Evolutionary conservation across 2,888 invertebrate genomes (phyloP).

Genomic region (Empis livida): DNA sequence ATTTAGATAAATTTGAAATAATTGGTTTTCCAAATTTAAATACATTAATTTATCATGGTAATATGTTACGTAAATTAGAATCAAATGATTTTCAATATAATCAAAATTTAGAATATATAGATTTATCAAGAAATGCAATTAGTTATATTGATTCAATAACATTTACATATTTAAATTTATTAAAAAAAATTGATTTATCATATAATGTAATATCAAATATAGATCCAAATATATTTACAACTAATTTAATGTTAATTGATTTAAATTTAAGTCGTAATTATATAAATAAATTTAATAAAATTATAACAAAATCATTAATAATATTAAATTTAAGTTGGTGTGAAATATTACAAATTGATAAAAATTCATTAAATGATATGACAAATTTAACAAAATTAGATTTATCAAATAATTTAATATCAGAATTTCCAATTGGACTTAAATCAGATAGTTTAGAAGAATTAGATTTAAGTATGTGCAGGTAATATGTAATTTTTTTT

Average conservation of each 20-base stretch:
- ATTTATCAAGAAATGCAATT: conserved; percentile 54
- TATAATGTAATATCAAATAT: conserved; percentile 51
- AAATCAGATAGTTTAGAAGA: conserved; percentile 46
- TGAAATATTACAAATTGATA: conserved; percentile 46
- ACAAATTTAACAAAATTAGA: conserved; percentile 46
- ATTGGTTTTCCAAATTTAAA: conserved; percentile 48
- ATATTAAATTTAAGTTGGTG: conserved; percentile 50
- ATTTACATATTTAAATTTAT: conserved; percentile 43
- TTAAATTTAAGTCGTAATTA: conserved; percentile 55
- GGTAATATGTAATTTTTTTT: conserved; percentile 16
- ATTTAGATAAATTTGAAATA: conserved; percentile 44
- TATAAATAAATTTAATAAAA: conserved; percentile 42
- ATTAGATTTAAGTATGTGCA: conserved; percentile 39
- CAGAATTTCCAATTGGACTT: conserved; percentile 46
- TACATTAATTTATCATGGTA: conserved; percentile 46
- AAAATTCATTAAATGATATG: conserved; percentile 42
- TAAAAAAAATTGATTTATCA: conserved; percentile 54
- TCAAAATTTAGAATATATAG: conserved; percentile 44
- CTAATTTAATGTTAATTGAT: conserved; percentile 45
- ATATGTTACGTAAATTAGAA: conserved; percentile 46
- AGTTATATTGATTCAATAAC: conserved; percentile 45
- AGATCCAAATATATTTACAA: conserved; percentile 44
- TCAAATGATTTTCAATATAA: conserved; percentile 47
- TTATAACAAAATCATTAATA: conserved; percentile 44
- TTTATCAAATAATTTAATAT: conserved; percentile 52